phyloP scores from a whole-genome alignment of 2,113 vertebrate genomes.

The Myodes glareolus region DNA sequence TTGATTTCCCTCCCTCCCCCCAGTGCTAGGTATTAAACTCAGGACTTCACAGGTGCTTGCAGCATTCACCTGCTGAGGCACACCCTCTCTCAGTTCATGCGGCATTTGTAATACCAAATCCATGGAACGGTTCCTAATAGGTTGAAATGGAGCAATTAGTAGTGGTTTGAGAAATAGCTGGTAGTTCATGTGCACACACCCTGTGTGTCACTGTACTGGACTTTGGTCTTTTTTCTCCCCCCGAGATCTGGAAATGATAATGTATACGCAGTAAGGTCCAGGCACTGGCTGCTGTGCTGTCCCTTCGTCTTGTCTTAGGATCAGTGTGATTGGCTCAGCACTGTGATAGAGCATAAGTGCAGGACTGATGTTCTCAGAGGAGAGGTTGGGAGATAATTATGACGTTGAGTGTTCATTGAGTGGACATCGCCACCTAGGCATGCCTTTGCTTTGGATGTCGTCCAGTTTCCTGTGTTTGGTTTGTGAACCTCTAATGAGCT shows the following conservation, averaged over 20 bases:
- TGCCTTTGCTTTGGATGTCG: slow-evolving; percentile 83
- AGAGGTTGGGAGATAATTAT: slow-evolving; percentile 82
- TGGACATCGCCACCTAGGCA: slow-evolving; percentile 85
- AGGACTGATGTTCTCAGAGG: slow-evolving; percentile 80
- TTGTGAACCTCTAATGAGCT: slow-evolving; percentile 87
- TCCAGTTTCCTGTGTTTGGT: slow-evolving; percentile 86
- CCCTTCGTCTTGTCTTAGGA: slow-evolving; percentile 68
- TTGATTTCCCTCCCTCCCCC: neutral
- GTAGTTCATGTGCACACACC: neutral
- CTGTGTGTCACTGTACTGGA: too few species aligned
- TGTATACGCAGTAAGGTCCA: slow-evolving; percentile 68
- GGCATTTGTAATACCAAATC: neutral
- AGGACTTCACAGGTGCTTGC: neutral
- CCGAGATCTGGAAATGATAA: slow-evolving; percentile 76
- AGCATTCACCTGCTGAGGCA: too few species aligned
- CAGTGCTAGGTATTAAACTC: neutral
- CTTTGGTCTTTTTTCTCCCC: slow-evolving; percentile 67
- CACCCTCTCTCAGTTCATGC: neutral
- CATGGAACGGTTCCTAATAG: neutral
- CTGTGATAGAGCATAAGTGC: slow-evolving; percentile 55
- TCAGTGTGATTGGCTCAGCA: slow-evolving; percentile 74
- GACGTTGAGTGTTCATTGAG: slow-evolving; percentile 84
- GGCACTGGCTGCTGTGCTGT: slow-evolving; percentile 75
- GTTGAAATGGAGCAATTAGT: slow-evolving; percentile 60
- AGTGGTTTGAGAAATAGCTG: neutral